These are phyloP conservation scores for Parthenolecanium corni DNA, from an alignment of 2,888 invertebrate genomes.

Conservation along the genomic window DNA sequence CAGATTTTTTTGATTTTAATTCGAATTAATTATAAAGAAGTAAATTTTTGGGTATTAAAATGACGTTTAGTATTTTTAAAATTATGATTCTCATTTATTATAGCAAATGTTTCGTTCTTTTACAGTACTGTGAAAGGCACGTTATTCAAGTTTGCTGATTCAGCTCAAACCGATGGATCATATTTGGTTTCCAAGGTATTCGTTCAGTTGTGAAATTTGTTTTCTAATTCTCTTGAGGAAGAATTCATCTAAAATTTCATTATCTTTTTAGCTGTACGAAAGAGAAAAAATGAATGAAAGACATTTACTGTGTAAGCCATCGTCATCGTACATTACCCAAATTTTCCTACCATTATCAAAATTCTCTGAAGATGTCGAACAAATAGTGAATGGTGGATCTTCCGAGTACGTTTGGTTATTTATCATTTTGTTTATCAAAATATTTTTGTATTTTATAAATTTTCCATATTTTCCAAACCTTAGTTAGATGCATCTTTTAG, in stretches of 20 bases:
- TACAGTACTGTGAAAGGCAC: constrained; percentile 12
- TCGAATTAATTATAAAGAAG: no score
- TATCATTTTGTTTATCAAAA: neutral
- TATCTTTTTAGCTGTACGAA: constrained; percentile 2
- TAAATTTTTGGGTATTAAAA: no score
- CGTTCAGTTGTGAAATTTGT: neutral
- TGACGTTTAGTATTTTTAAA: no score
- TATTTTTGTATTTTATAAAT: neutral
- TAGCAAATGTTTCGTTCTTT: no score
- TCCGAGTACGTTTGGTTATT: neutral
- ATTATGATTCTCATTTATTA: no score
- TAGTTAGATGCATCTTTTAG: no score
- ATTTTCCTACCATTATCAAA: constrained; percentile 18
- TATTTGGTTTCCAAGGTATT: constrained; percentile 7
- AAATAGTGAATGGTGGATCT: neutral
- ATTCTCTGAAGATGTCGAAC: constrained; percentile 22
- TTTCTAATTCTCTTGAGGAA: neutral
- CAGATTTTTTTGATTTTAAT: no score
- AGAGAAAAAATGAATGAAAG: constrained; percentile 15
- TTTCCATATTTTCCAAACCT: no score
- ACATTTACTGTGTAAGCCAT: constrained; percentile 19
- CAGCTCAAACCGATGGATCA: constrained; percentile 1
- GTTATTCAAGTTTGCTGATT: constrained; percentile 19
- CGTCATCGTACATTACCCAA: constrained; percentile 16
- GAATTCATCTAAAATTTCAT: neutral